Evolutionary conservation across 1,140 invertebrate species (phyloP).

Genomic region (Magallana ariakensis): DNA sequence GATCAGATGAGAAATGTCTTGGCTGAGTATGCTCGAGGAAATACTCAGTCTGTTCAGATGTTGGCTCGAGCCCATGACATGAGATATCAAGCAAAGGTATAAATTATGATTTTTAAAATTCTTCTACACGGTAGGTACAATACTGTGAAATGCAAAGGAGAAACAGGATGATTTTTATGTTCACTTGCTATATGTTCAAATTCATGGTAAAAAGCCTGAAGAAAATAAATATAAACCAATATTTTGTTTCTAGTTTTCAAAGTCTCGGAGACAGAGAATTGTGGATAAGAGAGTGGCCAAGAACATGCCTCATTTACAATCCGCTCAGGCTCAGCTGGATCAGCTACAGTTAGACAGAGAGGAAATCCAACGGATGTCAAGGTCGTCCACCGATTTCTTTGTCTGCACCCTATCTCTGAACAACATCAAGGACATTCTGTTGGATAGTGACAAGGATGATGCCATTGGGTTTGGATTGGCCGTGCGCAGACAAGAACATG

Average conservation of each 20-base stretch:
- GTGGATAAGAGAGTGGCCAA: slow-evolving; percentile 62
- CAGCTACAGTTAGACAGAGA: slow-evolving; percentile 36
- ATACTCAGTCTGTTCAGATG: slow-evolving; percentile 58
- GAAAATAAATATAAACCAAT: too few relatives aligned
- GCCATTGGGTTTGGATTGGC: slow-evolving; percentile 67
- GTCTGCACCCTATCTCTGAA: slow-evolving; percentile 65
- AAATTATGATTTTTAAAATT: neutral
- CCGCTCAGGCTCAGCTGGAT: slow-evolving; percentile 53
- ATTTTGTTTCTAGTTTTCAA: slow-evolving; percentile 55
- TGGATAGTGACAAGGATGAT: slow-evolving; percentile 57
- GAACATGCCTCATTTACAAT: slow-evolving; percentile 57
- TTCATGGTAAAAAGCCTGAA: too few relatives aligned
- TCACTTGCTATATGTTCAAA: too few relatives aligned
- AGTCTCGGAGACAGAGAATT: slow-evolving; percentile 61
- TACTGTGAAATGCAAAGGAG: too few relatives aligned
- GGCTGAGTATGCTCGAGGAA: slow-evolving; percentile 60
- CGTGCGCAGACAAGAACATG: slow-evolving; percentile 62
- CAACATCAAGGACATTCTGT: slow-evolving; percentile 60
- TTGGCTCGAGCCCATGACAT: slow-evolving; percentile 66
- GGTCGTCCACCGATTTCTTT: slow-evolving; percentile 58
- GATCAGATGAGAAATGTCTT: slow-evolving; percentile 59
- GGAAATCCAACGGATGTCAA: slow-evolving; percentile 55
- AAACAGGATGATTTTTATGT: too few relatives aligned
- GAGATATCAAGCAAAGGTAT: slow-evolving; percentile 64
- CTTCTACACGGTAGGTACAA: too few relatives aligned